Conservation (phyloP, 2,113 vertebrate species). For the Pterocles burchelli region DNA sequence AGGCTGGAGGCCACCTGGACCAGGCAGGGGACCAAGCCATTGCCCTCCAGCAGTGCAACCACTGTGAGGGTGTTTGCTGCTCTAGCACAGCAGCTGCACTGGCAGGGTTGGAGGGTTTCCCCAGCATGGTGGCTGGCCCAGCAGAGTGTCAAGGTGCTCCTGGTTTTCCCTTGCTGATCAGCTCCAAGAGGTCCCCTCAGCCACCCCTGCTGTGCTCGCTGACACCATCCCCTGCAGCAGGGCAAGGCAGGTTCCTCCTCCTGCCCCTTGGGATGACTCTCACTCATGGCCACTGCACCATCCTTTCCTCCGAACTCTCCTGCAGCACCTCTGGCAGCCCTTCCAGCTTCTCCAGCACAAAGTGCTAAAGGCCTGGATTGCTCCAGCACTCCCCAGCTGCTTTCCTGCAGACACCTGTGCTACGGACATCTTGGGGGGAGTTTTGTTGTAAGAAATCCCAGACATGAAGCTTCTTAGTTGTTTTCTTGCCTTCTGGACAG, state of each 20-base stretch:
- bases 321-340: rapidly evolving
- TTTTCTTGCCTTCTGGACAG: background rate
- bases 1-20: rapidly evolving
- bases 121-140: background rate
- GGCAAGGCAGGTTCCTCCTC: background rate
- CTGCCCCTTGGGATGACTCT: background rate
- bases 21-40: background rate
- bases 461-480: background rate
- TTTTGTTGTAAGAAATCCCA: background rate
- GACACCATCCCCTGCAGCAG: background rate
- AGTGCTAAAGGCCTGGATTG: background rate
- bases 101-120: background rate
- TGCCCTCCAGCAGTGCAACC: background rate
- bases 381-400: background rate
- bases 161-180: background rate
- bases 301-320: background rate
- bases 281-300: background rate
- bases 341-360: background rate
- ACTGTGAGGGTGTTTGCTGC: background rate
- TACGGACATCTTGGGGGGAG: background rate
- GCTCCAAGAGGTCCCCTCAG: background rate
- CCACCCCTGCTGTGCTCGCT: background rate
- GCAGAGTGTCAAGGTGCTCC: background rate
- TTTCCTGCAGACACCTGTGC: background rate
- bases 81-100: background rate